Base-by-base conservation (phyloP, 2,888 invertebrate species). In the Atethmia centrago region DNA sequence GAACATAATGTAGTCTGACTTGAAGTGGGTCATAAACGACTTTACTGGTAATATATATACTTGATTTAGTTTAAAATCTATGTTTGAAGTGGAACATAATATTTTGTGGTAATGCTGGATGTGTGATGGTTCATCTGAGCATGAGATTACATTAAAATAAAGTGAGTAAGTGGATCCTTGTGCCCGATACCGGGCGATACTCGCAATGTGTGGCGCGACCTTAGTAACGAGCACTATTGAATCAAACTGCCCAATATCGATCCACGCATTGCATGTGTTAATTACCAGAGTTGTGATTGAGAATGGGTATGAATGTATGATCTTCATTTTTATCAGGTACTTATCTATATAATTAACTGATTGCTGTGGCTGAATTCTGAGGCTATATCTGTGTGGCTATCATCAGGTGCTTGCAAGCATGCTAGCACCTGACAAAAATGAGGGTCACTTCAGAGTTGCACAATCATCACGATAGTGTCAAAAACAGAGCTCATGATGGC, bases 101-200 rank as follows among this genome's bases (percentile, higher is more conserved):
- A 56, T 61, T 67, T 31, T 21, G 1, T 25, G 9, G 21, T 3
- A 31, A 42, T 31, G 5, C 49, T 66, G 45, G 31, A 62, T 31
- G 16, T 79, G 25, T 28, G 45, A 64, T 7, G 58, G 12, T 55
- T 73, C 47, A 49, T 59, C 55, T 65, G 40, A 51, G 31, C 45
- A 64, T 53, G 45, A 65, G 56, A 19, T 28, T 58, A 71, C 56
- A 77, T 25, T 36, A 49, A 63, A 61, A 68, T 64, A 47, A 67
- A 62, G 53, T 63, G 70, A 68, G 72, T 51, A 42, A 65, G 56
- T 65, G 47, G 72, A 73, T 80, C 83, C 83, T 83, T 80, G 80
- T 83, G 65, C 73, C 47, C 79, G 49, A 83, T 79, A 62, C 56
- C 67, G 79, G 51, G 16, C 80, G 79, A n/a, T 28, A 72, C 59